Evolutionary conservation across 2,888 invertebrate species (phyloP).

Genomic region (Notodonta dromedarius): DNA sequence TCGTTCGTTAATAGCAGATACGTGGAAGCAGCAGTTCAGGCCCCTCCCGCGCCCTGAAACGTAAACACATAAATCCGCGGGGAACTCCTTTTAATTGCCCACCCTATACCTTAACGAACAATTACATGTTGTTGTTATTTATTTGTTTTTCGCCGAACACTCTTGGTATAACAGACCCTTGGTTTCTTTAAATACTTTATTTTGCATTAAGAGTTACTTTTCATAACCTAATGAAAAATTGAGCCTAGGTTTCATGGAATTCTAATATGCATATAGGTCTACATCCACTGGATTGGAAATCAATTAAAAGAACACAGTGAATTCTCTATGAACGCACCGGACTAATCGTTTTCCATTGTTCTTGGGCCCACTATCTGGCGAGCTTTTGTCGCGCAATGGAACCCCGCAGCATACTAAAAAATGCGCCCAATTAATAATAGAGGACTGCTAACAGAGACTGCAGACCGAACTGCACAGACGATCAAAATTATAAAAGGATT

Average conservation of each 20-base stretch:
- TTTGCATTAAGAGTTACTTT: too few relatives aligned
- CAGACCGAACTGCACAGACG: slow-evolving; percentile 26
- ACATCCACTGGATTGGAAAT: slow-evolving; percentile 45
- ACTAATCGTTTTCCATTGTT: slow-evolving; percentile 77
- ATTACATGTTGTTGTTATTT: slow-evolving; percentile 66
- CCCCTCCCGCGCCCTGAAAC: slow-evolving; percentile 42
- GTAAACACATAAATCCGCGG: slow-evolving; percentile 72
- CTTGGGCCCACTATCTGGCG: slow-evolving; percentile 69
- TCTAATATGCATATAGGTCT: slow-evolving; percentile 3
- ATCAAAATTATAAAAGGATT: slow-evolving; percentile 27
- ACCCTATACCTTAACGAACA: slow-evolving; percentile 59
- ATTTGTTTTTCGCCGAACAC: slow-evolving; percentile 58
- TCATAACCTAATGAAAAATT: too few relatives aligned
- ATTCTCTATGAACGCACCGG: slow-evolving; percentile 51
- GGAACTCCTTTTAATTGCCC: slow-evolving; percentile 69
- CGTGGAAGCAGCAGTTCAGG: slow-evolving; percentile 42
- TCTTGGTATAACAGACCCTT: slow-evolving; percentile 8
- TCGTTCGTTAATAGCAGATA: slow-evolving; percentile 34
- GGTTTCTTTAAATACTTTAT: neutral
- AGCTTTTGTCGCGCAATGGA: slow-evolving; percentile 61
- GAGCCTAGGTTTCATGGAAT: neutral
- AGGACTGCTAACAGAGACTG: slow-evolving; percentile 58
- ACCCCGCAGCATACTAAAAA: slow-evolving; percentile 65
- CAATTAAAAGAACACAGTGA: slow-evolving; percentile 70
- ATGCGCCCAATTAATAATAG: slow-evolving; percentile 70